Conservation (phyloP, 2,113 vertebrate species). For the Melanerpes aurifrons region DNA sequence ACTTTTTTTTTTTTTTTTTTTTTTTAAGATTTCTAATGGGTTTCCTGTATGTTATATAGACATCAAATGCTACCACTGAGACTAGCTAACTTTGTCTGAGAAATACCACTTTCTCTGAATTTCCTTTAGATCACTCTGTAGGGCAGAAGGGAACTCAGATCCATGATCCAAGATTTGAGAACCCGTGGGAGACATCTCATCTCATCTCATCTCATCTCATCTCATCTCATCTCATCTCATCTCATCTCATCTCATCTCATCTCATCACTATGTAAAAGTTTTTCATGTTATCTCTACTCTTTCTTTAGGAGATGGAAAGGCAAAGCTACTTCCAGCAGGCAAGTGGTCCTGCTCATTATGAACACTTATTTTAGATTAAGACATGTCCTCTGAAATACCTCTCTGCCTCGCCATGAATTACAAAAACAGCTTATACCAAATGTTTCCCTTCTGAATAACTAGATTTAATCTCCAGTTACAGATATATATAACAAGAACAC, state of each 20-base stretch:
- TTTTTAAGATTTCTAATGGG: background rate
- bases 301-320: background rate
- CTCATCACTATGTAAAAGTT: background rate
- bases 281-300: background rate
- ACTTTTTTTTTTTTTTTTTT: background rate
- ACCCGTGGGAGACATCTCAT: background rate
- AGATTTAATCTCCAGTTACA: slow-evolving; percentile 4
- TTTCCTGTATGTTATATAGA: background rate
- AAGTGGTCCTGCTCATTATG: background rate
- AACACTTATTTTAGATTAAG: background rate
- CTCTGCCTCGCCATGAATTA: background rate
- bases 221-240: no score
- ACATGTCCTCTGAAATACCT: background rate
- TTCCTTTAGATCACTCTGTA: background rate
- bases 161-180: background rate
- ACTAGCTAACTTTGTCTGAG: background rate
- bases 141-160: background rate
- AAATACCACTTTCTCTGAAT: background rate
- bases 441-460: background rate
- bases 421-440: background rate
- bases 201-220: no score
- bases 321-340: background rate
- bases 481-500: slow-evolving; percentile 9
- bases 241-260: no score
- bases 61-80: background rate